These are phyloP conservation scores for Drosophila baimaii DNA, from an alignment of 1,140 invertebrate species.

Conservation along the genomic window DNA sequence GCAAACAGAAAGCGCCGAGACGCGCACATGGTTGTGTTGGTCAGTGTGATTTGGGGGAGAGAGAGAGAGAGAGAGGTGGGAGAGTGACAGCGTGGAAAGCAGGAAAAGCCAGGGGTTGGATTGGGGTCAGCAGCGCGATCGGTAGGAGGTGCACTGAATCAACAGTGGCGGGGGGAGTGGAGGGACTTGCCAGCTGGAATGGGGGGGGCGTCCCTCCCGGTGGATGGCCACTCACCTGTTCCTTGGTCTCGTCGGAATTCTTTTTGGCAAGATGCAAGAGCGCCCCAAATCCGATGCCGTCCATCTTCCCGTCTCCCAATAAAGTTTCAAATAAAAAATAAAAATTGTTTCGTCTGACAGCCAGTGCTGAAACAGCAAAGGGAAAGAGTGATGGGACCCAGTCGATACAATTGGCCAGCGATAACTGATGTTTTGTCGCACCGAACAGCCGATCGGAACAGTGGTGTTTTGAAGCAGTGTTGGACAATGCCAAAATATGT, in stretches of 20 bases:
- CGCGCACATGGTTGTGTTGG: slow-evolving; percentile 9
- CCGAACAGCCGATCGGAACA: neutral
- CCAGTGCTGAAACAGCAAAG: slow-evolving; percentile 13
- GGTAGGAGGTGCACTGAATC: neutral
- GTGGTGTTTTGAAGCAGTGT: neutral
- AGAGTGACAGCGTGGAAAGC: neutral
- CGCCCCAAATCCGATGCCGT: slow-evolving; percentile 88
- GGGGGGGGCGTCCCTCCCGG: no score
- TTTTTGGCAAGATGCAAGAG: slow-evolving; percentile 87
- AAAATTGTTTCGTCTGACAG: slow-evolving; percentile 1
- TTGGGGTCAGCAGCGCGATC: slow-evolving; percentile 39
- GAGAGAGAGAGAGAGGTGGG: neutral
- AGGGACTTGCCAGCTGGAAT: neutral
- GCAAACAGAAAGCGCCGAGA: no score
- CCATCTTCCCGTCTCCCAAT: neutral
- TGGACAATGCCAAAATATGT: no score
- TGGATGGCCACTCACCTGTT: slow-evolving; percentile 78
- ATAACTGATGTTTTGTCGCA: neutral
- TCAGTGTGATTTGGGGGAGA: no score
- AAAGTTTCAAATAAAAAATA: no score
- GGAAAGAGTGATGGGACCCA: neutral
- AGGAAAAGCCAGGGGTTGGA: slow-evolving; percentile 9
- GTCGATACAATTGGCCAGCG: neutral
- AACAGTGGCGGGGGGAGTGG: slow-evolving; percentile 4
- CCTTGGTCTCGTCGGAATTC: slow-evolving; percentile 85